Evolutionary conservation across 2,113 vertebrate species (phyloP).

Genomic region (Alces alces): DNA sequence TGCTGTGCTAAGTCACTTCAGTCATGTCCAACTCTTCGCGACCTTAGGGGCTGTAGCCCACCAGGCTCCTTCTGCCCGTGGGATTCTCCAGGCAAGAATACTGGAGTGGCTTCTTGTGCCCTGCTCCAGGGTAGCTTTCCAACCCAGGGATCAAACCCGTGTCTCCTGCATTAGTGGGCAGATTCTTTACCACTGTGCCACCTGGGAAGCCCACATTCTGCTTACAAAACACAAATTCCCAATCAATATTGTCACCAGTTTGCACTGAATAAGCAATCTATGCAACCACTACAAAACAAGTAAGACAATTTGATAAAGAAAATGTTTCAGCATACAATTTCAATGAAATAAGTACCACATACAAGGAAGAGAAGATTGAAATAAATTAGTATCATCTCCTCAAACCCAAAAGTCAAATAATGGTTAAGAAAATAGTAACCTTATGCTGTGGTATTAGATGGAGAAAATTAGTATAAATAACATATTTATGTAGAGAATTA

Average conservation of each 20-base stretch:
- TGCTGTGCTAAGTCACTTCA: neutral
- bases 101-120: neutral
- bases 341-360: neutral
- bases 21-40: neutral
- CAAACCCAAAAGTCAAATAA: neutral
- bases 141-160: neutral
- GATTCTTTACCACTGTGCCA: neutral
- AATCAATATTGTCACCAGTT: neutral
- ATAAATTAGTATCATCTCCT: conserved; percentile 35
- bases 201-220: neutral
- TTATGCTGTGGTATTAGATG: conserved; percentile 25
- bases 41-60: neutral
- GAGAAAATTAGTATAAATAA: neutral
- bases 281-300: neutral
- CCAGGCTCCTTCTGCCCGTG: neutral
- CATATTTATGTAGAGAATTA: neutral
- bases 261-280: neutral
- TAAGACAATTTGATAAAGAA: neutral
- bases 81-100: neutral
- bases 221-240: neutral
- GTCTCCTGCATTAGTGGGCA: neutral
- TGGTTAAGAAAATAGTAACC: conserved; percentile 11
- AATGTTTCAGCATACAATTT: neutral
- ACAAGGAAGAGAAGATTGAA: neutral
- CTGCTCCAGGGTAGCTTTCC: neutral